A percentile compares a stretch with the other conserved stretches of the same genome.
phyloP scores from a whole-genome alignment of 2,888 invertebrate genomes.

The Cantharis flavilabris region DNA sequence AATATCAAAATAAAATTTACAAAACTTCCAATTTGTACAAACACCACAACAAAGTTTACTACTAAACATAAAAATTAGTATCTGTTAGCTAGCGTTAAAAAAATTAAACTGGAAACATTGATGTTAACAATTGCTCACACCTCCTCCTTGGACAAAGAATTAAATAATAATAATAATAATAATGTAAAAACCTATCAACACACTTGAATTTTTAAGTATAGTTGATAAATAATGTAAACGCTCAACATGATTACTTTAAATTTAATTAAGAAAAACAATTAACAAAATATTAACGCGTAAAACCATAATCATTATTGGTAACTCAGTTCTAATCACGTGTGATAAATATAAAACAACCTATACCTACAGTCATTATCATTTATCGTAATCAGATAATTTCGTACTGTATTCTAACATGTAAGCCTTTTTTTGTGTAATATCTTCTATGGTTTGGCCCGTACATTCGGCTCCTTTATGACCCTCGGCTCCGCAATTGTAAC shows the following conservation, averaged over 20 bases:
- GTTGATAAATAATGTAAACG: not conserved
- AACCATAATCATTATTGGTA: constrained; percentile 19
- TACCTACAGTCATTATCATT: constrained; percentile 34
- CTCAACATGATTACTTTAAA: not conserved
- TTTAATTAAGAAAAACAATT: not conserved
- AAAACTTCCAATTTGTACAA: not conserved
- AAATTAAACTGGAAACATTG: not conserved
- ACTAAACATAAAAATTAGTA: not conserved
- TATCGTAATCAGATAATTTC: constrained; percentile 40
- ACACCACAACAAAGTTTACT: not conserved
- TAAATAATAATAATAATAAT: not conserved
- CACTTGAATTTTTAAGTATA: not conserved
- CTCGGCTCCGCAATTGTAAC: constrained; percentile 90
- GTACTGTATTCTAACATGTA: constrained; percentile 68
- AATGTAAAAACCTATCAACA: not conserved
- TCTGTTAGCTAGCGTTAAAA: not conserved
- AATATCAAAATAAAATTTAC: not conserved
- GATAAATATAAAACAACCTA: constrained; percentile 23
- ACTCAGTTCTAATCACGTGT: constrained; percentile 40
- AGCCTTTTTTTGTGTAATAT: constrained; percentile 77
- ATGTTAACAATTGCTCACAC: not conserved
- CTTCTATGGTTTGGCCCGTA: constrained; percentile 90
- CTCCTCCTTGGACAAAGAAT: not conserved
- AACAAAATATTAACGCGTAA: not conserved
- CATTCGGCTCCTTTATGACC: constrained; percentile 86